A percentile compares a stretch with the other conserved stretches of the same genome.
Conservation (phyloP, 2,888 invertebrate genomes). For the Chironomus riparius region DNA sequence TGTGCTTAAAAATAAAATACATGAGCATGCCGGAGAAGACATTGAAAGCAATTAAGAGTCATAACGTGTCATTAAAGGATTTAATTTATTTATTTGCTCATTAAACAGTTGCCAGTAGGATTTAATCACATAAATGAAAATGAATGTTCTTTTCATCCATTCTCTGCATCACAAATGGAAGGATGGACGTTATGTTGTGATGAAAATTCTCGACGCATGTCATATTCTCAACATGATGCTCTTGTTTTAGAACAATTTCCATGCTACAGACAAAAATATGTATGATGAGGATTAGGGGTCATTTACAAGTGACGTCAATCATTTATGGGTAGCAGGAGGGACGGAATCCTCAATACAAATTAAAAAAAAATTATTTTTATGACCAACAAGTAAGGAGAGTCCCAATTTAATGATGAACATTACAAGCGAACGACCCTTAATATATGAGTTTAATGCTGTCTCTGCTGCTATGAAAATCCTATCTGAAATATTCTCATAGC, state of each 20-base stretch:
- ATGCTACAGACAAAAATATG: not conserved
- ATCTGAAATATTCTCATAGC: conserved; percentile 13
- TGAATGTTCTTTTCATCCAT: not conserved
- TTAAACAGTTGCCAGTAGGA: conserved; percentile 15
- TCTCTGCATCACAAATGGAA: too few species aligned
- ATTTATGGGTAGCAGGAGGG: too few species aligned
- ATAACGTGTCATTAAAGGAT: conserved; percentile 25
- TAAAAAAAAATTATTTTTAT: too few species aligned
- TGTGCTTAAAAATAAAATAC: not conserved
- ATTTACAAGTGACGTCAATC: too few species aligned
- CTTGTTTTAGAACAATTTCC: not conserved
- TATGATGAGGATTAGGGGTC: too few species aligned
- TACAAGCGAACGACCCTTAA: too few species aligned
- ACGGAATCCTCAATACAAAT: too few species aligned
- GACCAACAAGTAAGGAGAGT: too few species aligned
- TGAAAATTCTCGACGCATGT: too few species aligned
- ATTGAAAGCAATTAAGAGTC: conserved; percentile 12
- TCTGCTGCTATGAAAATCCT: conserved; percentile 8
- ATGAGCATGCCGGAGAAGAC: not conserved
- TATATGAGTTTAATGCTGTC: not conserved
- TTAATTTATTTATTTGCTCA: conserved; percentile 26
- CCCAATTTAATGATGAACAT: too few species aligned
- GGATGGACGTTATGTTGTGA: not conserved
- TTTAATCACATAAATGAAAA: conserved; percentile 23
- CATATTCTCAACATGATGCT: not conserved